Evolutionary conservation across 2,797 vertebrate genomes (phyloP).

Genomic region (Hypotaenidia okinawae): DNA sequence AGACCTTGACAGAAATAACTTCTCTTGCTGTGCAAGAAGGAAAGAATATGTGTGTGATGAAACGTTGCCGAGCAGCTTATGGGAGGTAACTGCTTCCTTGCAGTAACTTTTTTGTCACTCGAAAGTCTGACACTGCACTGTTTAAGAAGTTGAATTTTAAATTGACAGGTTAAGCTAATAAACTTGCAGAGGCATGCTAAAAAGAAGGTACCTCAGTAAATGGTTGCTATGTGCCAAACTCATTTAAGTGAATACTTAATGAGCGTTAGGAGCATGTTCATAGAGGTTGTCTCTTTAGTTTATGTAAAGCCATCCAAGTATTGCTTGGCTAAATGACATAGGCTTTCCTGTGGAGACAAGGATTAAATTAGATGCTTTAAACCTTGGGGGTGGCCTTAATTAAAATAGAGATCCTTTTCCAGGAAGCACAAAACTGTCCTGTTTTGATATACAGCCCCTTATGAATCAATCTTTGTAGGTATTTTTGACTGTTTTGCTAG

Average conservation of each 20-base stretch:
- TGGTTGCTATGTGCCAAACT: background rate
- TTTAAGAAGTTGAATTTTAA: background rate
- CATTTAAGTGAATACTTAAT: background rate
- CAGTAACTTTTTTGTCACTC: background rate
- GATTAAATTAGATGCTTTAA: constrained; percentile 2
- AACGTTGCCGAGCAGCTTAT: background rate
- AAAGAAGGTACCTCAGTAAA: background rate
- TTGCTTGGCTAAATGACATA: background rate
- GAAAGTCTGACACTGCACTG: background rate
- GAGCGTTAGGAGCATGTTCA: background rate
- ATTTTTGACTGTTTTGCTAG: background rate
- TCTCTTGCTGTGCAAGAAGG: background rate
- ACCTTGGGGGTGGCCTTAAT: background rate
- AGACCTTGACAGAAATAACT: background rate
- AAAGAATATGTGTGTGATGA: background rate
- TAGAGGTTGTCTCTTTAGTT: background rate
- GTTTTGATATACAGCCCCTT: background rate
- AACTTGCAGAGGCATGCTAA: background rate
- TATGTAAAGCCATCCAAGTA: background rate
- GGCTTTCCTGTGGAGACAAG: constrained; percentile 13
- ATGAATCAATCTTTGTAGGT: background rate
- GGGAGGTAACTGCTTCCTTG: background rate
- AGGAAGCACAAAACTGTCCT: background rate
- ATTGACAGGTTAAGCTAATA: background rate
- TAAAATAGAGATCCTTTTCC: background rate